Percentiles rank a stretch among this genome's conserved stretches.
Evolutionary conservation across 2,113 vertebrate genomes (phyloP).

Genomic region (Saccopteryx leptura): DNA sequence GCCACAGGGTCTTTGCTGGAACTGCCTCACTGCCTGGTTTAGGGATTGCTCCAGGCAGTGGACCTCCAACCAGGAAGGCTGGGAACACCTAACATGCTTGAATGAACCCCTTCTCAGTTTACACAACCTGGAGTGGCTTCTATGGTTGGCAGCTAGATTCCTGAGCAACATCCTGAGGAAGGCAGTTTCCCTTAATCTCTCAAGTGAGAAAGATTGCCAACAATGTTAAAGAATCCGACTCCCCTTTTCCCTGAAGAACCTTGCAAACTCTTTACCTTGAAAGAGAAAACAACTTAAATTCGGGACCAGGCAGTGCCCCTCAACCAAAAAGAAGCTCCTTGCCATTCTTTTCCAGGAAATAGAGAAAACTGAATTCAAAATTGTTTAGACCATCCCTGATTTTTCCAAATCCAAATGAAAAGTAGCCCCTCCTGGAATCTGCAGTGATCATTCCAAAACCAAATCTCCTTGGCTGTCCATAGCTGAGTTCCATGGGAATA

Average conservation of each 20-base stretch:
- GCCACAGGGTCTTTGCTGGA: not conserved
- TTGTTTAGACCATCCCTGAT: not conserved
- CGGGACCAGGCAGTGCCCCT: not conserved
- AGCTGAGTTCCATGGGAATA: slow-evolving; percentile 41
- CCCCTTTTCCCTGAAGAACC: not conserved
- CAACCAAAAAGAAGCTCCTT: slow-evolving; percentile 48
- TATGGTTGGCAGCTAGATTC: slow-evolving; percentile 17
- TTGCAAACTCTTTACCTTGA: not conserved
- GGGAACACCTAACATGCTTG: not conserved
- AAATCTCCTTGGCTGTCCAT: slow-evolving; percentile 52
- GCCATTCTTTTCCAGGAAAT: slow-evolving; percentile 7
- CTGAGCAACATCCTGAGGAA: slow-evolving; percentile 13
- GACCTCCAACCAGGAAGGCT: not conserved
- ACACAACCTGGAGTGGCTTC: not conserved
- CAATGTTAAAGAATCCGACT: not conserved
- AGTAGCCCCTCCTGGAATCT: slow-evolving; percentile 38
- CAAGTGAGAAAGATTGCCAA: not conserved
- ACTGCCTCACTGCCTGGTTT: not conserved
- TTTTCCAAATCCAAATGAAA: slow-evolving; percentile 54
- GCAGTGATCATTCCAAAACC: slow-evolving; percentile 40
- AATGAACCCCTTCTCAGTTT: slow-evolving; percentile 20
- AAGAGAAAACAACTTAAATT: slow-evolving; percentile 54
- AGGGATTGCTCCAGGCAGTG: not conserved
- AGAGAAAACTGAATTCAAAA: not conserved
- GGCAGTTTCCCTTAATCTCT: not conserved